These are phyloP conservation scores for Athene noctua DNA, from an alignment of 2,113 vertebrate genomes.

Conservation along the genomic window DNA sequence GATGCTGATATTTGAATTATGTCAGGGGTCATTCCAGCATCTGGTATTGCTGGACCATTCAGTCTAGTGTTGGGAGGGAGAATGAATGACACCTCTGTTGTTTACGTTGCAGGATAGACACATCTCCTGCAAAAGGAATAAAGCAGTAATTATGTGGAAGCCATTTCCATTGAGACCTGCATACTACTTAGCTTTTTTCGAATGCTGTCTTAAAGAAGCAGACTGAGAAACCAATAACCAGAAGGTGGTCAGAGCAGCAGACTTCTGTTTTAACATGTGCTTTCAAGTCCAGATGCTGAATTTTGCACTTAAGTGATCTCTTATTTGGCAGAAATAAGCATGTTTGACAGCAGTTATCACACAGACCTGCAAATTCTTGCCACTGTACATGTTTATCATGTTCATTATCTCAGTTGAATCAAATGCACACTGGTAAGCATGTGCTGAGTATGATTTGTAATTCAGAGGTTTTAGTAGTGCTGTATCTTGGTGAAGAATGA, in stretches of 20 bases:
- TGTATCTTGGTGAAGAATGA: background rate
- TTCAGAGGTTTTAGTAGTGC: background rate
- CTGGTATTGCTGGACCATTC: background rate
- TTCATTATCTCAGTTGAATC: background rate
- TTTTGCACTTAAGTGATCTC: background rate
- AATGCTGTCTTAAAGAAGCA: background rate
- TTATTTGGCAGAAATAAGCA: background rate
- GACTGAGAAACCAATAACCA: background rate
- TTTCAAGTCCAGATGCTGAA: background rate
- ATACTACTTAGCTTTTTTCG: background rate
- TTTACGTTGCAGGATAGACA: background rate
- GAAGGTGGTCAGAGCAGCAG: background rate
- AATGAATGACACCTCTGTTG: background rate
- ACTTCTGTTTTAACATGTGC: background rate
- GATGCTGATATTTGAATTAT: background rate
- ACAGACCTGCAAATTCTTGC: background rate
- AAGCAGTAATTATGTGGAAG: background rate
- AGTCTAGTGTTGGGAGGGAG: background rate
- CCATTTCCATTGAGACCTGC: background rate
- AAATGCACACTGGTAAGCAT: background rate
- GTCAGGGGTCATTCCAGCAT: background rate
- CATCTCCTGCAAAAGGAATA: background rate
- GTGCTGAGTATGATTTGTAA: background rate
- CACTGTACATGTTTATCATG: fast-evolving
- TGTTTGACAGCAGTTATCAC: background rate